Evolutionary conservation across 2,797 vertebrate genomes (phyloP).

Genomic region (Cebuella pygmaea): DNA sequence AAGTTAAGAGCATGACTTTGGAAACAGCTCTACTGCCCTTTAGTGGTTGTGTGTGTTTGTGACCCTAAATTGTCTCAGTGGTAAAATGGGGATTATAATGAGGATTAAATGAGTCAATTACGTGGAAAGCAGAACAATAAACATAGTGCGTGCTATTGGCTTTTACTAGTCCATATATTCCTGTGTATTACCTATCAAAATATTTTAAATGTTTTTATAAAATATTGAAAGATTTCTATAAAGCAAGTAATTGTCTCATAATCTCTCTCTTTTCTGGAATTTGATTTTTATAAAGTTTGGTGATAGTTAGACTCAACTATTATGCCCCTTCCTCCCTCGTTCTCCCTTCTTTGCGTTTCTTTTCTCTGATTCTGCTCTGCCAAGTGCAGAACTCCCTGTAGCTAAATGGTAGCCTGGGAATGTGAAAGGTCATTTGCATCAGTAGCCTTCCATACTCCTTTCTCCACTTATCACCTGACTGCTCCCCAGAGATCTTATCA

Average conservation of each 20-base stretch:
- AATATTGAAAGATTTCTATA: conserved; percentile 22
- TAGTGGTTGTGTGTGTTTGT: not conserved
- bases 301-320: not conserved
- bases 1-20: not conserved
- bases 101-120: conserved; percentile 22
- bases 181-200: not conserved
- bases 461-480: not conserved
- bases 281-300: conserved; percentile 1
- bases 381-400: not conserved
- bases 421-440: not conserved
- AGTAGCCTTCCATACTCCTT: not conserved
- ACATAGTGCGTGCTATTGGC: not conserved
- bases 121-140: not conserved
- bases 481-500: not conserved
- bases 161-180: conserved; percentile 6
- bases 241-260: not conserved
- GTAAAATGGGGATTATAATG: conserved; percentile 25
- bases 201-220: not conserved
- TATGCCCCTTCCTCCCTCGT: not conserved
- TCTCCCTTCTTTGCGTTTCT: not conserved
- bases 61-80: not conserved
- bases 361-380: not conserved
- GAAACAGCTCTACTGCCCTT: not conserved
- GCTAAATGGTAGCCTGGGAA: not conserved
- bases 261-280: not conserved